These are phyloP conservation scores for Crossocerus cetratus DNA, from an alignment of 2,888 invertebrate genomes.

Conservation along the genomic window DNA sequence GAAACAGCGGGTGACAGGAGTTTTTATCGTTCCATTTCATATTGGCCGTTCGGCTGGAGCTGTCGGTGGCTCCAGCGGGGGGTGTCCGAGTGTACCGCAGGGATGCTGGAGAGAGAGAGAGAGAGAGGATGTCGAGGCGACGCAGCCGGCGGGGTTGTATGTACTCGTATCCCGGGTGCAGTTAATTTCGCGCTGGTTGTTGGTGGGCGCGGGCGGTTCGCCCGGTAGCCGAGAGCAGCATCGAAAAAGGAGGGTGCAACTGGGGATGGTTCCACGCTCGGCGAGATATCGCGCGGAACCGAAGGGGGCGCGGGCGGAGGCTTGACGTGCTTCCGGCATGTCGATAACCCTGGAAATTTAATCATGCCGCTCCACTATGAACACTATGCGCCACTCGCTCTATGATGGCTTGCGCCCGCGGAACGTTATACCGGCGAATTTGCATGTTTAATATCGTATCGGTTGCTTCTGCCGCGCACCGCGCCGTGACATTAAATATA, in stretches of 20 bases:
- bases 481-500: conserved; percentile 63
- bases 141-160: no score
- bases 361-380: conserved; percentile 66
- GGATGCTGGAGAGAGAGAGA: conserved; percentile 19
- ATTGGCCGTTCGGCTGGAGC: background rate
- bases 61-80: background rate
- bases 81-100: background rate
- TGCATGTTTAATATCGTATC: conserved; percentile 70
- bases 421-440: conserved; percentile 68
- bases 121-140: no score
- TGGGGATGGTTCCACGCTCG: conserved; percentile 23
- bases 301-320: conserved; percentile 34
- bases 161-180: conserved; percentile 41
- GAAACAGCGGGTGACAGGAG: background rate
- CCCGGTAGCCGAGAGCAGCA: conserved; percentile 51
- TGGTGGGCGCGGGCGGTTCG: conserved; percentile 39
- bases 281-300: conserved; percentile 47
- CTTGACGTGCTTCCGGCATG: conserved; percentile 66
- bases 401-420: conserved; percentile 55
- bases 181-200: conserved; percentile 59
- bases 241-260: conserved; percentile 52
- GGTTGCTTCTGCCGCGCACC: conserved; percentile 58
- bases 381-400: conserved; percentile 52
- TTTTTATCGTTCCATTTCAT: background rate
- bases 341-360: conserved; percentile 72